phyloP scores from a whole-genome alignment of 2,888 invertebrate genomes.

The Plutella xylostella region DNA sequence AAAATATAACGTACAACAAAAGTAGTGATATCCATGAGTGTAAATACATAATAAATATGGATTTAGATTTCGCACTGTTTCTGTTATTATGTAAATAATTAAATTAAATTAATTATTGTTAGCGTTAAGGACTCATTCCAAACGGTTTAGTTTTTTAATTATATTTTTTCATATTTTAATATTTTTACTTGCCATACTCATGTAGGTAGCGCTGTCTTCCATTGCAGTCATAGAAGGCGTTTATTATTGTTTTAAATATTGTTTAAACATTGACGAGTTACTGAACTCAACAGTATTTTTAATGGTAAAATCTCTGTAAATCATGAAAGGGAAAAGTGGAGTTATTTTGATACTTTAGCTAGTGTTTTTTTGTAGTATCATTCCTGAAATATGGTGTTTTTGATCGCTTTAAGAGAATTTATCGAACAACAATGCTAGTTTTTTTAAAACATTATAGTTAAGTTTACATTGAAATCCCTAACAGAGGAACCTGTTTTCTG shows the following conservation, averaged over 20 bases:
- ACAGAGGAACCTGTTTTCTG: not conserved
- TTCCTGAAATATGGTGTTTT: not conserved
- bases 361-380: not conserved
- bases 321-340: not conserved
- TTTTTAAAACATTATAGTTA: not conserved
- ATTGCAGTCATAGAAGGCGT: conserved; percentile 39
- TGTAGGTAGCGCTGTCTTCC: conserved; percentile 55
- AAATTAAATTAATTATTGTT: too few species aligned
- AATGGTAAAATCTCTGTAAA: too few species aligned
- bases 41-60: not conserved
- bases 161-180: conserved; percentile 49
- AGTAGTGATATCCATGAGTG: not conserved
- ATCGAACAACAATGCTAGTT: not conserved
- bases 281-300: conserved; percentile 7
- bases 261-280: conserved; percentile 30
- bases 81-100: conserved; percentile 52
- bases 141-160: conserved; percentile 56
- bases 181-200: conserved; percentile 63
- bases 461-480: not conserved
- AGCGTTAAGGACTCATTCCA: conserved; percentile 52
- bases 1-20: conserved; percentile 6
- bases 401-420: too few species aligned
- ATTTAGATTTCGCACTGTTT: conserved; percentile 29
- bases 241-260: conserved; percentile 42
- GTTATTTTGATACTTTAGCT: not conserved